Evolutionary conservation across 2,888 invertebrate species (phyloP).

Genomic region (Scaptomyza parva): DNA sequence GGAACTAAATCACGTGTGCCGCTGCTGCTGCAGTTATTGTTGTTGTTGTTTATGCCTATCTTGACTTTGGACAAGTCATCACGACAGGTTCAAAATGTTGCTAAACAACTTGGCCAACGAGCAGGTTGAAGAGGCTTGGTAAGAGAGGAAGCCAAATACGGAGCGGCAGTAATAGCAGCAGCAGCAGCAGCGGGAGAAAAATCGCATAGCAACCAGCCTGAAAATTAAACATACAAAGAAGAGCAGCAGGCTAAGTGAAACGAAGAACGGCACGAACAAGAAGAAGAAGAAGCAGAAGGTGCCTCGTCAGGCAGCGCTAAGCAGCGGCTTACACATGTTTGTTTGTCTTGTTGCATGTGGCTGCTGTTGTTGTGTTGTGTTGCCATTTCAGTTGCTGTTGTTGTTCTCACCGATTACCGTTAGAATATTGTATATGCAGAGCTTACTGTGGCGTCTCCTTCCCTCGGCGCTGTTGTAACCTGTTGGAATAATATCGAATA

Average conservation of each 20-base stretch:
- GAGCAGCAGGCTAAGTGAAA: conserved; percentile 4
- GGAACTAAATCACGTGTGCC: conserved; percentile 77
- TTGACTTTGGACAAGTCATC: conserved; percentile 80
- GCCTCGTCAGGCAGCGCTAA: conserved; percentile 69
- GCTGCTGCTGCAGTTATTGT: conserved; percentile 43
- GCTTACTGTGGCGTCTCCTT: conserved; percentile 29
- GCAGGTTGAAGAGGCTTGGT: conserved; percentile 40
- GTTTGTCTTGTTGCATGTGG: conserved; percentile 57
- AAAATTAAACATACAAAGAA: not conserved
- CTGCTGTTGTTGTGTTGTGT: conserved; percentile 9
- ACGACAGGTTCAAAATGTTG: conserved; percentile 80
- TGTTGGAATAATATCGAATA: conserved; percentile 75
- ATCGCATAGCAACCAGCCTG: conserved; percentile 23
- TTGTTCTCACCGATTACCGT: conserved; percentile 54
- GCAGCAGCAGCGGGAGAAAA: conserved; percentile 9
- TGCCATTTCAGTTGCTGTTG: conserved; percentile 10
- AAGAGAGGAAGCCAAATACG: conserved; percentile 39
- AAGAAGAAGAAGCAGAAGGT: conserved; percentile 19
- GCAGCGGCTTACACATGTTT: conserved; percentile 79
- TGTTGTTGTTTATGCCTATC: conserved; percentile 60
- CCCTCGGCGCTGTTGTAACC: conserved; percentile 4
- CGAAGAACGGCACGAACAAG: not conserved
- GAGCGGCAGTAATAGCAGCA: conserved; percentile 9
- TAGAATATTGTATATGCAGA: conserved; percentile 55
- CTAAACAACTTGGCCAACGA: conserved; percentile 67